Conservation (phyloP, 2,113 vertebrate species). For the Urocolius indicus region DNA sequence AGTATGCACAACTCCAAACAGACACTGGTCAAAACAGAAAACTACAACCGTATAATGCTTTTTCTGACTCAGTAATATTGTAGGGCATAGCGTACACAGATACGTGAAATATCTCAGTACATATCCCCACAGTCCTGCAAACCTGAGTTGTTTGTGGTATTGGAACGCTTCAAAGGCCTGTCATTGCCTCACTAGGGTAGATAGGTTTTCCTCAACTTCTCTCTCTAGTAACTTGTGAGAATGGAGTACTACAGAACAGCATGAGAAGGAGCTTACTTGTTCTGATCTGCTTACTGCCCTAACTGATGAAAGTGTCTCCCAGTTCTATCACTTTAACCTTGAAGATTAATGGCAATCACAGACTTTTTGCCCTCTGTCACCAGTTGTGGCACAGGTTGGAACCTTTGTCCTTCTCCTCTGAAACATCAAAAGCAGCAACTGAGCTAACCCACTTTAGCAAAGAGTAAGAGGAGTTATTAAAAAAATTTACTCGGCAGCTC, state of each 20-base stretch:
- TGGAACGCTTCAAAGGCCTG: neutral
- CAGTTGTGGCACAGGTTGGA: rapidly evolving
- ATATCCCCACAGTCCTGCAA: neutral
- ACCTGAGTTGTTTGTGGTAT: neutral
- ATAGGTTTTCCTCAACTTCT: neutral
- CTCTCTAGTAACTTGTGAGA: neutral
- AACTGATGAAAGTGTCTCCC: neutral
- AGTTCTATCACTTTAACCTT: neutral
- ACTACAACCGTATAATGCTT: neutral
- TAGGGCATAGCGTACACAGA: neutral
- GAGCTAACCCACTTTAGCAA: rapidly evolving
- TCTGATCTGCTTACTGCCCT: neutral
- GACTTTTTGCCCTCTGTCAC: neutral
- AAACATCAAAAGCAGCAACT: neutral
- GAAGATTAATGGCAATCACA: neutral
- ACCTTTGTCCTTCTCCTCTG: neutral
- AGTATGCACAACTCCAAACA: neutral
- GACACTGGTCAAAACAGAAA: neutral
- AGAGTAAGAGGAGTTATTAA: neutral
- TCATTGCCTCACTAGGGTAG: too few species aligned
- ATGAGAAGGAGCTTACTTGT: neutral
- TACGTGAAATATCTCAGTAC: neutral
- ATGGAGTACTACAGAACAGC: neutral
- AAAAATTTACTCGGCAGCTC: neutral
- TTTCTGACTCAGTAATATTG: neutral